These are phyloP conservation scores for Picus viridis DNA, from an alignment of 2,797 vertebrate genomes.

Conservation along the genomic window DNA sequence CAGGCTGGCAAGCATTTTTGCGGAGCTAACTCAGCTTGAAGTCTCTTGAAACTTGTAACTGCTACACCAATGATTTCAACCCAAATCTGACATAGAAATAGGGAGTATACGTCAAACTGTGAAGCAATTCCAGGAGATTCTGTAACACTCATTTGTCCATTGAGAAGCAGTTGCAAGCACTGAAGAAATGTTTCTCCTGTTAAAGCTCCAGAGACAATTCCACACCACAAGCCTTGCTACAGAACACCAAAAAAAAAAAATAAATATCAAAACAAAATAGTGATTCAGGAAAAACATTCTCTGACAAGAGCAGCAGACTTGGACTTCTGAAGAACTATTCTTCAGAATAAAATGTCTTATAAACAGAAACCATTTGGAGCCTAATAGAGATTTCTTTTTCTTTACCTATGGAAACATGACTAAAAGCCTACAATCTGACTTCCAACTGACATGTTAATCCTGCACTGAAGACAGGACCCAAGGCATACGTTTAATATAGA, in stretches of 20 bases:
- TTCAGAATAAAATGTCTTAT: background rate
- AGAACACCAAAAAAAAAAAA: background rate
- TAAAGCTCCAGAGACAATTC: conserved; percentile 39
- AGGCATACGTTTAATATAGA: background rate
- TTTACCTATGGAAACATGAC: background rate
- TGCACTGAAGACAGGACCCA: background rate
- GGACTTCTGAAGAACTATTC: background rate
- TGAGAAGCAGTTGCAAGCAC: conserved; percentile 27
- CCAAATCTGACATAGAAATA: conserved; percentile 1
- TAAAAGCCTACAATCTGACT: background rate
- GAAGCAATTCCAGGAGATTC: conserved; percentile 39
- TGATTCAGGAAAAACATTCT: conserved; percentile 37
- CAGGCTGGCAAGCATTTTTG: background rate
- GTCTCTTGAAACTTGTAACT: background rate
- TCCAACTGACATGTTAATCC: background rate
- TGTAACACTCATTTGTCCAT: background rate
- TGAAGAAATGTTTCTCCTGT: conserved; percentile 14
- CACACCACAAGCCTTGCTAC: conserved; percentile 52
- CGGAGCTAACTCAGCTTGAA: background rate
- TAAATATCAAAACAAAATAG: conserved; percentile 18
- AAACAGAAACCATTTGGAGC: background rate
- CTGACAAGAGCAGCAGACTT: background rate
- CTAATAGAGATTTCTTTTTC: background rate
- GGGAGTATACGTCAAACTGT: background rate
- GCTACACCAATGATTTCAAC: conserved; percentile 11